Evolutionary conservation across 37 sponge, comb jelly and placozoan genomes (phyloP), one percentile per base, ranked within the genome.

Genomic region (Eunapius fragilis): DNA sequence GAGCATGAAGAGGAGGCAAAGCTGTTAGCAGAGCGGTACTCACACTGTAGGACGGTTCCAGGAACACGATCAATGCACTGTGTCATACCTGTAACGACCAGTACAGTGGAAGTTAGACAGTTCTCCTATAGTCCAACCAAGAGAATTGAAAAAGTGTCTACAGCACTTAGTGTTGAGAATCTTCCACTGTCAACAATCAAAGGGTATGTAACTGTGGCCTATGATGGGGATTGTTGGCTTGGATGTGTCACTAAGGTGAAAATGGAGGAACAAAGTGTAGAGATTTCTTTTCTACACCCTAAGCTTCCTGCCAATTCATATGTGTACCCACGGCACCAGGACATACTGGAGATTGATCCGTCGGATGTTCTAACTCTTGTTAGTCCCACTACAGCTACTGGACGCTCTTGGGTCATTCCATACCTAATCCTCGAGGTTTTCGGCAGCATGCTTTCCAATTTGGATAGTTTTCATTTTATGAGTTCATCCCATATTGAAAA

Each of bases 221-320:
- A 58, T 58, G 58, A 58, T 58, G 22, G 58, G 17, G 58, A 58
- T 58, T 58, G 58, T 11, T 58, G 58, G 58, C 58, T 58, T 58
- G 58, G 58, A 58, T 58, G 58, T 58, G 58, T 58, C 58, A 58
- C 58, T 58, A 58, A 58, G 58, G 58, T 58, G 58, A 58, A 58
- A 11, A 58, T 58, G 58, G 58, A 58, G 17, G 58, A 58, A 31
- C 25, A 27, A 27, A 25, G 37, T 41, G 87, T 87, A 25, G 72
- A 80, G 34, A 37, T 87, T 30, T 47, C 35, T 50, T 75, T 81
- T 17, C 79, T 81, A 47, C 76, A 74, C 32, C 87, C 87, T 23
- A 67, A 74, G 37, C 82, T 75, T 2, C 87, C 87, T 81, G 26
- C 79, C 24, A 67, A 69, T 72, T 87, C 81, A 38, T 87, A 71